Evolutionary conservation across 1,140 invertebrate species (phyloP).

Genomic region (Teleopsis dalmanni): DNA sequence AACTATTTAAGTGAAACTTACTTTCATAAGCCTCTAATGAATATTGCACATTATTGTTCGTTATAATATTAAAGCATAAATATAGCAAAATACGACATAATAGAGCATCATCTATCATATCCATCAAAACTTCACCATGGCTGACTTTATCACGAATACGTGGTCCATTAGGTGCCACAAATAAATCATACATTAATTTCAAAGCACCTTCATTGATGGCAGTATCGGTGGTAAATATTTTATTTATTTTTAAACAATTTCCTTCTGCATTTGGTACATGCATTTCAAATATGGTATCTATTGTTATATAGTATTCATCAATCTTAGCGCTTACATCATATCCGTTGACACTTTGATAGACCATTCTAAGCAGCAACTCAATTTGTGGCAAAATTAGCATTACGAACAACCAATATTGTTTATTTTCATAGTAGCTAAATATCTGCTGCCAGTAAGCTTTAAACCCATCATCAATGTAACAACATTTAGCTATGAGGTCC

Average conservation of each 20-base stretch:
- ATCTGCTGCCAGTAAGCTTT: constrained; percentile 11
- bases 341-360: constrained; percentile 14
- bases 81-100: constrained; percentile 7
- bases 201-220: constrained; percentile 2
- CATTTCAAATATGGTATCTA: constrained; percentile 18
- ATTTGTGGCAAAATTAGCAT: constrained; percentile 17
- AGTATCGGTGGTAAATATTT: not conserved
- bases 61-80: constrained; percentile 4
- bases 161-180: constrained; percentile 15
- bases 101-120: constrained; percentile 2
- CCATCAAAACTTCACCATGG: constrained; percentile 16
- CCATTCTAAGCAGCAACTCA: constrained; percentile 14
- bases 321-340: constrained; percentile 14
- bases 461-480: not conserved
- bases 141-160: constrained; percentile 21
- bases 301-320: constrained; percentile 19
- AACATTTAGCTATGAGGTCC: not conserved
- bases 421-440: constrained; percentile 3
- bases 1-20: constrained; percentile 14
- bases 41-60: not conserved
- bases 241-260: not conserved
- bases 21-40: constrained; percentile 13
- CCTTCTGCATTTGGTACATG: not conserved
- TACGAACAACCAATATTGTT: constrained; percentile 4
- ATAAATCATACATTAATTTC: constrained; percentile 14